Evolutionary conservation across 2,888 invertebrate genomes (phyloP).

Genomic region (Heteromyza rotundicornis): DNA sequence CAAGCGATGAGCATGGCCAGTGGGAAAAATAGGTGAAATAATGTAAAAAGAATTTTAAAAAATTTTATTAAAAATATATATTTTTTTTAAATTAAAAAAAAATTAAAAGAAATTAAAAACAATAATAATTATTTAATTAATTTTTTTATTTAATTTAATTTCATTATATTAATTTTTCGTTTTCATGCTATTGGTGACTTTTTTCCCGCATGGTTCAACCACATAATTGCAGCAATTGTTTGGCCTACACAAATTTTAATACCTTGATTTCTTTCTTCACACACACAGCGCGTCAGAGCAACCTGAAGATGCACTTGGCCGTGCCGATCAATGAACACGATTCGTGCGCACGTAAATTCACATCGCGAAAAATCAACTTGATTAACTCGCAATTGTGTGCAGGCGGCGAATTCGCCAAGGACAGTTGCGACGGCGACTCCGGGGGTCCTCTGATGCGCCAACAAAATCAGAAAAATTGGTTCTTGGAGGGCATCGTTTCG

Average conservation of each 20-base stretch:
- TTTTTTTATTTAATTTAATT: no score
- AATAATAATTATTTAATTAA: no score
- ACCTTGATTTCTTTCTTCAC: not conserved
- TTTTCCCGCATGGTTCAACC: not conserved
- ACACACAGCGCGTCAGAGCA: slow-evolving; percentile 47
- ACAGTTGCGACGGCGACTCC: slow-evolving; percentile 71
- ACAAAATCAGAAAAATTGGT: slow-evolving; percentile 52
- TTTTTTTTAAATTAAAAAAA: no score
- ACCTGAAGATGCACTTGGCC: slow-evolving; percentile 59
- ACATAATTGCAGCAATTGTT: not conserved
- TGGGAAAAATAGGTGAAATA: not conserved
- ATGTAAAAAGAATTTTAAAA: no score
- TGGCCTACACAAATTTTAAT: no score
- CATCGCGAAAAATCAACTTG: slow-evolving; percentile 41
- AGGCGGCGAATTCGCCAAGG: slow-evolving; percentile 63
- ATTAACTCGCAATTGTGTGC: slow-evolving; percentile 52
- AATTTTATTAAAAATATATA: no score
- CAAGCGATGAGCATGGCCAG: not conserved
- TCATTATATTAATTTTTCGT: no score
- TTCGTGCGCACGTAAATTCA: slow-evolving; percentile 62
- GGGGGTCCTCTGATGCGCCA: slow-evolving; percentile 69
- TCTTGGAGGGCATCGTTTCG: slow-evolving; percentile 64
- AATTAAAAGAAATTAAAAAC: no score
- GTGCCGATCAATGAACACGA: slow-evolving; percentile 63
- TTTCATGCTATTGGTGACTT: not conserved